Evolutionary conservation across 2,888 invertebrate species (phyloP).

Genomic region (Acanthosoma haemorrhoidale): DNA sequence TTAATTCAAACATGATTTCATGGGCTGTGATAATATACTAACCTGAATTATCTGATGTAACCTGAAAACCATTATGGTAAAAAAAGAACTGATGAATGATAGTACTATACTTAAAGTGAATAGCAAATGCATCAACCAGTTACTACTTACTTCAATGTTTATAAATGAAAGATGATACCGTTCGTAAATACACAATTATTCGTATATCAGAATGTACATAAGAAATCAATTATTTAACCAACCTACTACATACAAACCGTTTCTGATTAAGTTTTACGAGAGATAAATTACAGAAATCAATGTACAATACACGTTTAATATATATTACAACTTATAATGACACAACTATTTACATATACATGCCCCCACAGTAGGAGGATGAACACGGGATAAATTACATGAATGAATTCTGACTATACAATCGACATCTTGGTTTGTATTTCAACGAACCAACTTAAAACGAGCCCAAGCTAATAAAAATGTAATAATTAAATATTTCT

Average conservation of each 20-base stretch:
- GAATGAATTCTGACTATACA: constrained; percentile 41
- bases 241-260: constrained; percentile 11
- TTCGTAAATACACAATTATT: constrained; percentile 21
- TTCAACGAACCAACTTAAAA: not conserved
- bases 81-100: not conserved
- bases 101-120: not conserved
- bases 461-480: not conserved
- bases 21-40: constrained; percentile 21
- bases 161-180: not conserved
- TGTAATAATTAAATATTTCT: not conserved
- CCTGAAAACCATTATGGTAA: constrained; percentile 25
- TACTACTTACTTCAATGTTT: constrained; percentile 17
- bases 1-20: constrained; percentile 18
- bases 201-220: constrained; percentile 18
- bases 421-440: constrained; percentile 40
- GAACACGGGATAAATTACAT: constrained; percentile 41
- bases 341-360: constrained; percentile 42
- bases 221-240: constrained; percentile 25
- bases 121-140: not conserved
- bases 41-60: constrained; percentile 29
- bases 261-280: constrained; percentile 11
- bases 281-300: constrained; percentile 22
- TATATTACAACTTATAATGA: constrained; percentile 40
- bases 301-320: constrained; percentile 38
- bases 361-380: constrained; percentile 41